These are phyloP conservation scores for Lepilemur ruficaudatus DNA, from an alignment of 2,797 vertebrate genomes.

Conservation along the genomic window DNA sequence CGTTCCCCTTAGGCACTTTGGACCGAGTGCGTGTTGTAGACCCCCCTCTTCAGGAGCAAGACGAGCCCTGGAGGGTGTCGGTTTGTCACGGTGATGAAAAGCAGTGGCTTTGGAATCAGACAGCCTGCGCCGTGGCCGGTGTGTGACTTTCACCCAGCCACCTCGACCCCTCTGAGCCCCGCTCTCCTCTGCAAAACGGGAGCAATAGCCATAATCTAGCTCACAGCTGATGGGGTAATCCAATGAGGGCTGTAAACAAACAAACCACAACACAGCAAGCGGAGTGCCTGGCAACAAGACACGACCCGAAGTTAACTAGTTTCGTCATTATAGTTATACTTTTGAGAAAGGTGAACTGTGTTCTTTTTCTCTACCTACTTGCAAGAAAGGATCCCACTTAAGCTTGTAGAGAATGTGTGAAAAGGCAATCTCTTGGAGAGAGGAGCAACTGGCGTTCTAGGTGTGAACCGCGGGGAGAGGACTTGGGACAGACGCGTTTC, in stretches of 20 bases:
- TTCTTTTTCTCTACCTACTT: neutral
- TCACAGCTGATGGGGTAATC: rapidly evolving
- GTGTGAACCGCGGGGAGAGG: neutral
- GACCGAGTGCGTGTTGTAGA: neutral
- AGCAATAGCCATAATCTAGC: neutral
- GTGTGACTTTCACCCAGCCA: neutral
- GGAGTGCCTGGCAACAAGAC: too few species aligned
- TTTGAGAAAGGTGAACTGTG: neutral
- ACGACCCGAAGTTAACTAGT: neutral
- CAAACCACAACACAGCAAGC: neutral
- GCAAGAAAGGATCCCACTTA: neutral
- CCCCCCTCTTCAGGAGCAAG: neutral
- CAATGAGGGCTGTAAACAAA: neutral
- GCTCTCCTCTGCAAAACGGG: neutral
- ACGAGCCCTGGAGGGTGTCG: neutral
- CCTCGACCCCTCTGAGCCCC: neutral
- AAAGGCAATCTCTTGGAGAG: neutral
- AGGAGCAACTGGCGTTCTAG: neutral
- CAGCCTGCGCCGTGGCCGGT: neutral
- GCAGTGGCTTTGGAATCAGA: neutral
- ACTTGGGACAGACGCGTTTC: neutral
- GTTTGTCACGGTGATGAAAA: rapidly evolving
- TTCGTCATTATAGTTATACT: neutral
- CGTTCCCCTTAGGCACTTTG: neutral
- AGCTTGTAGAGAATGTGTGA: neutral